Evolutionary conservation across 2,113 vertebrate species (phyloP).

Genomic region (Pterocles burchelli): DNA sequence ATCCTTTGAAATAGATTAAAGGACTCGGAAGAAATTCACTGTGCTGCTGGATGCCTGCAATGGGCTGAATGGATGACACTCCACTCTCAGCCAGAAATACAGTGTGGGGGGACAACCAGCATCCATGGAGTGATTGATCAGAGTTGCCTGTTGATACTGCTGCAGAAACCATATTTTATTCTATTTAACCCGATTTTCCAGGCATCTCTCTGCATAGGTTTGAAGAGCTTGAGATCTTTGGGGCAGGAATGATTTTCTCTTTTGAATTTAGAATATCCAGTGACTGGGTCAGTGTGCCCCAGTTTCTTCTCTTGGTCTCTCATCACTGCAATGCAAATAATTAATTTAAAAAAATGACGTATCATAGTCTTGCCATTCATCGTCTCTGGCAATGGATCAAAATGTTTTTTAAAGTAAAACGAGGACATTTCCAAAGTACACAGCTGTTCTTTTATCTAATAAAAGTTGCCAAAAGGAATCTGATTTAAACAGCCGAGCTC

Average conservation of each 20-base stretch:
- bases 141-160: neutral
- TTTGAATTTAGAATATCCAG: neutral
- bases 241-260: neutral
- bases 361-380: neutral
- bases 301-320: neutral
- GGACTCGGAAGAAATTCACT: neutral
- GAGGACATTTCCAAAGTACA: neutral
- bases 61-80: neutral
- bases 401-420: conserved; percentile 1
- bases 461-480: neutral
- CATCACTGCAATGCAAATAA: neutral
- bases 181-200: neutral
- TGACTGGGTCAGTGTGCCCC: neutral
- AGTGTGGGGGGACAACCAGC: neutral
- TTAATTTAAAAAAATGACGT: neutral
- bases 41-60: neutral
- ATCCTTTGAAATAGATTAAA: neutral
- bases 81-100: neutral
- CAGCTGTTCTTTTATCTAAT: neutral
- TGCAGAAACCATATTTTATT: neutral
- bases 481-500: neutral
- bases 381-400: neutral
- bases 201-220: neutral
- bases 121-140: neutral
- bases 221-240: neutral